Conservation (phyloP, 2,888 invertebrate genomes). For the Tillus elongatus region DNA sequence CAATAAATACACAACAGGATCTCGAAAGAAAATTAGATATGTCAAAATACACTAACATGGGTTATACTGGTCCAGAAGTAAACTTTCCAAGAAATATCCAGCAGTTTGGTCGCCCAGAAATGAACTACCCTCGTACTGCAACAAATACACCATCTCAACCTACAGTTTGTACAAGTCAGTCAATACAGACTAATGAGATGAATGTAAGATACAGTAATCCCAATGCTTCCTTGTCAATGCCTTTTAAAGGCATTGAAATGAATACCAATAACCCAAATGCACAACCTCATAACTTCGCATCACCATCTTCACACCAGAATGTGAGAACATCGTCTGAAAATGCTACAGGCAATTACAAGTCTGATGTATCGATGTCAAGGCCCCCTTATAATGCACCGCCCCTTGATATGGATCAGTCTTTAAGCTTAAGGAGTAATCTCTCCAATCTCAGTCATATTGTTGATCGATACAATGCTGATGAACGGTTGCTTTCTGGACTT, state of each 20-base stretch:
- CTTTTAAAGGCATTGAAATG: constrained; percentile 23
- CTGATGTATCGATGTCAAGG: constrained; percentile 29
- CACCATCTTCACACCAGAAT: constrained; percentile 10
- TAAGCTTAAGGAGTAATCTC: constrained; percentile 44
- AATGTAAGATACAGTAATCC: constrained; percentile 20
- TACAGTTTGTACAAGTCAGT: constrained; percentile 12
- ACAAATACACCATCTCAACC: constrained; percentile 21
- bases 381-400: constrained; percentile 20
- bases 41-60: constrained; percentile 39
- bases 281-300: no score
- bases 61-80: constrained; percentile 34
- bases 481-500: constrained; percentile 47
- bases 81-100: constrained; percentile 29
- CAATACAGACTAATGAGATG: constrained; percentile 17
- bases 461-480: constrained; percentile 48
- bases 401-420: constrained; percentile 41
- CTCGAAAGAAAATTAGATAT: constrained; percentile 33
- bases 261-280: no score
- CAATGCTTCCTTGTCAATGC: constrained; percentile 21
- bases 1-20: constrained; percentile 22
- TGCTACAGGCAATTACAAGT: constrained; percentile 16
- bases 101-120: constrained; percentile 22
- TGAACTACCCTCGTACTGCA: constrained; percentile 19
- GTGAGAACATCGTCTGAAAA: not conserved
- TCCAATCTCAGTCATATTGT: constrained; percentile 53